phyloP scores from a whole-genome alignment of 2,888 invertebrate species.

The Drosophila suboccidentalis region DNA sequence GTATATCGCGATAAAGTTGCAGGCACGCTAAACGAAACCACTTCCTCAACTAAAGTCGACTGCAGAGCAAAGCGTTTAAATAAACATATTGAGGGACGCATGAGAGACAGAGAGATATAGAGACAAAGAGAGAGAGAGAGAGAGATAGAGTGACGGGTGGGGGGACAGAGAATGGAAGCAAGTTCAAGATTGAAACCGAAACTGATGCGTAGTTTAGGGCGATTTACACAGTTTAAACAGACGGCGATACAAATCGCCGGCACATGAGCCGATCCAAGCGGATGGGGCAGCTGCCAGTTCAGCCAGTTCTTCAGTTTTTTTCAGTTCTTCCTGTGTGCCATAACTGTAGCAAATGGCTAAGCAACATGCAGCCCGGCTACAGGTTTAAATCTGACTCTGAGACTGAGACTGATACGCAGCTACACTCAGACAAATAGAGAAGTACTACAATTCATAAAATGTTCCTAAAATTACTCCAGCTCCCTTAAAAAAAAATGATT shows the following conservation, averaged over 20 bases:
- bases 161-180: conserved; percentile 22
- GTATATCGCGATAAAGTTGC: conserved; percentile 75
- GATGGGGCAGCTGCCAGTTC: conserved; percentile 57
- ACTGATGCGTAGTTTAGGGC: conserved; percentile 83
- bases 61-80: conserved; percentile 60
- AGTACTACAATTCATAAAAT: conserved; percentile 2
- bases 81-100: conserved; percentile 46
- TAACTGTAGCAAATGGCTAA: conserved; percentile 81
- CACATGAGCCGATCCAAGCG: conserved; percentile 50
- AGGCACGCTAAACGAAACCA: conserved; percentile 70
- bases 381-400: conserved; percentile 6
- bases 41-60: conserved; percentile 62
- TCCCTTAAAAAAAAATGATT: neutral
- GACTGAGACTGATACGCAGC: conserved; percentile 16
- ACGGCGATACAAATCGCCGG: conserved; percentile 79
- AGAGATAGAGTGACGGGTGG: neutral
- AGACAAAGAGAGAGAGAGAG: too few species aligned
- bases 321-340: conserved; percentile 76
- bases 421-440: conserved; percentile 24
- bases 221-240: conserved; percentile 83
- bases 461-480: neutral
- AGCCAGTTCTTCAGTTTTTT: conserved; percentile 1
- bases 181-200: conserved; percentile 80
- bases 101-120: neutral
- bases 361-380: conserved; percentile 69